phyloP scores from a whole-genome alignment of 2,113 vertebrate species.

The Hucho hucho region DNA sequence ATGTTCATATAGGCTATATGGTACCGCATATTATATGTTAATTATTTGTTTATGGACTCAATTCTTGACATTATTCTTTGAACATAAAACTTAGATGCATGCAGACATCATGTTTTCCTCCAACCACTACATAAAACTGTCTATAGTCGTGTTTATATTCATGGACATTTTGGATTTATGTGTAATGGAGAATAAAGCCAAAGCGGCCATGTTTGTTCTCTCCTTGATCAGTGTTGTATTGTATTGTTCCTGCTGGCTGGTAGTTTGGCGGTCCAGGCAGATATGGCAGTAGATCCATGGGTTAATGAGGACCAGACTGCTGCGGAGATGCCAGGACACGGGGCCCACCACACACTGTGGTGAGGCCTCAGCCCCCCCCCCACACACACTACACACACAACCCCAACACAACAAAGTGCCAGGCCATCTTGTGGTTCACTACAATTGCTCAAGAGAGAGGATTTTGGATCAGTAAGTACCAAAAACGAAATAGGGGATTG shows the following conservation, averaged over 20 bases:
- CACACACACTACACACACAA: neutral
- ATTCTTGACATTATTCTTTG: too few species aligned
- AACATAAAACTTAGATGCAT: neutral
- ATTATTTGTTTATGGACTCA: too few species aligned
- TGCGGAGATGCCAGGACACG: neutral
- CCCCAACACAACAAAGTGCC: slow-evolving; percentile 20
- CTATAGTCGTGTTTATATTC: neutral
- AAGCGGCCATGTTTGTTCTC: neutral
- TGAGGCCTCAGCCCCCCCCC: slow-evolving; percentile 15
- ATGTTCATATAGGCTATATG: neutral
- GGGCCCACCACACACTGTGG: neutral
- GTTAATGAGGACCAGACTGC: slow-evolving; percentile 1
- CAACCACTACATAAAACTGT: neutral
- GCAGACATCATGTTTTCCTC: neutral
- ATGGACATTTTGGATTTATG: neutral
- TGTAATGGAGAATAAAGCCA: neutral
- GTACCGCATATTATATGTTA: too few species aligned
- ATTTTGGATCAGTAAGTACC: slow-evolving; percentile 48
- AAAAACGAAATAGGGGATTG: slow-evolving; percentile 38
- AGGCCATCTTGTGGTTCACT: slow-evolving; percentile 19
- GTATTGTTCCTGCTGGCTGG: neutral
- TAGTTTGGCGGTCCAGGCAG: too few species aligned
- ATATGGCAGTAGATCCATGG: neutral
- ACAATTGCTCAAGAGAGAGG: slow-evolving; percentile 34
- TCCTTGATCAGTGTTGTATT: neutral